These are phyloP conservation scores for Megalopta genalis DNA, from an alignment of 1,140 invertebrate genomes.

Conservation along the genomic window DNA sequence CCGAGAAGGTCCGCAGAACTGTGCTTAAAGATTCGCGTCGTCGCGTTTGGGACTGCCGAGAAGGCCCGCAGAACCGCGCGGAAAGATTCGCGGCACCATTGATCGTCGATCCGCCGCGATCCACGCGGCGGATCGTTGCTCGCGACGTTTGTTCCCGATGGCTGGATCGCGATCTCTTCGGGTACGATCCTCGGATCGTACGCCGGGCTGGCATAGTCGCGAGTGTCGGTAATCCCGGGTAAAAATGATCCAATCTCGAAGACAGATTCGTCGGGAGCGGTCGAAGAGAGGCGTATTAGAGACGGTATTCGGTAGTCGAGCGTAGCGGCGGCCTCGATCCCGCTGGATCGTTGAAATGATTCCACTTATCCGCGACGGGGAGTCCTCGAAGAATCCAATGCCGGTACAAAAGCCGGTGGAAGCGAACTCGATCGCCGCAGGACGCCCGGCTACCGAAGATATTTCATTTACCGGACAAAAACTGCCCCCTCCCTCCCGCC, in stretches of 20 bases:
- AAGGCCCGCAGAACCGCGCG: too few relatives aligned
- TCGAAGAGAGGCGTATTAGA: slow-evolving; percentile 55
- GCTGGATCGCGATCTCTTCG: too few relatives aligned
- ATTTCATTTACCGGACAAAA: slow-evolving; percentile 78
- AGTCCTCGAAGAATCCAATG: slow-evolving; percentile 69
- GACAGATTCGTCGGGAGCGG: slow-evolving; percentile 27
- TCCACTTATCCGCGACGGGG: slow-evolving; percentile 76
- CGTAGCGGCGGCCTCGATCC: slow-evolving; percentile 44
- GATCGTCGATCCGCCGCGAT: too few relatives aligned
- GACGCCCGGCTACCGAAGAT: slow-evolving; percentile 76
- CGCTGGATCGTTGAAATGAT: slow-evolving; percentile 71
- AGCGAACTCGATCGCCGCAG: slow-evolving; percentile 73
- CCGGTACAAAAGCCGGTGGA: slow-evolving; percentile 72
- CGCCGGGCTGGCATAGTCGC: too few relatives aligned
- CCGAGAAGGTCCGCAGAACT: too few relatives aligned
- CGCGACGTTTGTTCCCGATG: too few relatives aligned
- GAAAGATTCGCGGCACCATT: too few relatives aligned
- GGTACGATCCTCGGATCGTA: too few relatives aligned
- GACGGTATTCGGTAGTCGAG: slow-evolving; percentile 54
- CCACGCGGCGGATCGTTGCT: too few relatives aligned
- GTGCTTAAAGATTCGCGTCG: too few relatives aligned
- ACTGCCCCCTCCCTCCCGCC: slow-evolving; percentile 40
- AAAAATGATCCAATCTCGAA: slow-evolving; percentile 38
- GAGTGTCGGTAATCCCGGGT: neutral
- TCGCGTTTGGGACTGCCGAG: too few relatives aligned